Conservation (phyloP, 2,797 vertebrate species). For the Cryptoblepharus egeriae region DNA sequence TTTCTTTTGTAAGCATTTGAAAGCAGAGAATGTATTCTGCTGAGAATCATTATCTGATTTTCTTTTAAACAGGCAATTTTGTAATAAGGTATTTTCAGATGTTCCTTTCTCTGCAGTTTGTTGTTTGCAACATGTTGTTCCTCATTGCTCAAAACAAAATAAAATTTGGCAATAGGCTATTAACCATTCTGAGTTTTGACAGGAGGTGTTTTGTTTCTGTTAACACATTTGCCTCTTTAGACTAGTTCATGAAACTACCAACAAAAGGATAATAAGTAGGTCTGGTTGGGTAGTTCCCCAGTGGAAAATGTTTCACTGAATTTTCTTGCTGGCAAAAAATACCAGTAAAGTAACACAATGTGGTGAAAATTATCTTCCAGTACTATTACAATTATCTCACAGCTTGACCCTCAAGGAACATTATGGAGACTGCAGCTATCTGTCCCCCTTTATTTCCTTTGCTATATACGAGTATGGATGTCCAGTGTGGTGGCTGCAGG, state of each 20-base stretch:
- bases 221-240: conserved; percentile 6
- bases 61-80: background rate
- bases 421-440: background rate
- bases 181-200: conserved; percentile 4
- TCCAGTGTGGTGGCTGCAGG: too few relatives aligned
- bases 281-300: conserved; percentile 18
- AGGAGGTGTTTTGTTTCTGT: background rate
- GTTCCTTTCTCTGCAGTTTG: background rate
- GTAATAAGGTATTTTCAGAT: conserved; percentile 19
- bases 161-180: conserved; percentile 2
- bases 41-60: conserved; percentile 10
- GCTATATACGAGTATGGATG: background rate
- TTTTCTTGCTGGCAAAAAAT: background rate
- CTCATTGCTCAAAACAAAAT: conserved; percentile 21
- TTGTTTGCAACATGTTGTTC: background rate
- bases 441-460: background rate
- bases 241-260: background rate
- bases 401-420: background rate
- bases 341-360: background rate
- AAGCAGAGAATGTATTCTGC: background rate
- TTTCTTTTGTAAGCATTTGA: conserved; percentile 7
- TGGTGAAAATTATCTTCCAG: background rate
- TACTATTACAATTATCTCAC: background rate
- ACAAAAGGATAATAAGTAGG: conserved; percentile 14
- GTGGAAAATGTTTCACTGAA: conserved; percentile 4